Percentiles rank a stretch among this genome's conserved stretches.
Conservation (phyloP, 2,888 invertebrate species). For the Drosophila paranaensis region DNA sequence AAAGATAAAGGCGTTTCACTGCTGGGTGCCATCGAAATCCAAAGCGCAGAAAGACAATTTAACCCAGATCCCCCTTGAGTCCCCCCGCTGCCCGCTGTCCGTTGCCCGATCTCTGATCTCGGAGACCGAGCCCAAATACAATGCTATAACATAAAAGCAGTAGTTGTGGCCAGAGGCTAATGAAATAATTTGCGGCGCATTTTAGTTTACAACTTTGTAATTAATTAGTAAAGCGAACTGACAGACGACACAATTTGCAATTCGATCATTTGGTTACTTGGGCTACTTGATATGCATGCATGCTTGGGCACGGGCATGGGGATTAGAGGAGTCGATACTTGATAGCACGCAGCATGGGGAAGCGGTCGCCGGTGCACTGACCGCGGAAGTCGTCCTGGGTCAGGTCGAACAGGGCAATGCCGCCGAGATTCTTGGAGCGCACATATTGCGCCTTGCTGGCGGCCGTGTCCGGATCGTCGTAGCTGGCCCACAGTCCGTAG, state of each 20-base stretch:
- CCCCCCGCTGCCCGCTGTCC: background rate
- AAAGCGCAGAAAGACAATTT: constrained; percentile 70
- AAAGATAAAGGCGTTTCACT: constrained; percentile 52
- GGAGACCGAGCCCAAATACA: constrained; percentile 24
- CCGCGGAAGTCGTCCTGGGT: constrained; percentile 93
- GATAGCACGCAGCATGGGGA: constrained; percentile 91
- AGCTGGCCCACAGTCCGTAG: constrained; percentile 92
- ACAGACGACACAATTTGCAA: constrained; percentile 42
- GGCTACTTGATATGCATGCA: background rate
- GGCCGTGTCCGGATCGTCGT: constrained; percentile 93
- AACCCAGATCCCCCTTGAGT: constrained; percentile 35
- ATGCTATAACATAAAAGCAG: constrained; percentile 4
- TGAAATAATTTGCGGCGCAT: constrained; percentile 77
- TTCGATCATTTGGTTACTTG: constrained; percentile 17
- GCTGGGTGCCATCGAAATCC: constrained; percentile 74
- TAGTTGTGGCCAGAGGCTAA: constrained; percentile 31
- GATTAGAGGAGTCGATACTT: constrained; percentile 86
- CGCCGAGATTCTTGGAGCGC: constrained; percentile 91
- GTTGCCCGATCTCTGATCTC: background rate
- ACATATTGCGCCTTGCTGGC: constrained; percentile 91
- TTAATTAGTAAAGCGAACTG: constrained; percentile 72
- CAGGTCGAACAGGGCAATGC: constrained; percentile 90
- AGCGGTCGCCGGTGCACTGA: constrained; percentile 91
- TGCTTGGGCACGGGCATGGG: background rate
- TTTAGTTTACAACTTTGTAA: constrained; percentile 79